Conservation (phyloP, 2,888 invertebrate genomes). For the Eilema caniola region DNA sequence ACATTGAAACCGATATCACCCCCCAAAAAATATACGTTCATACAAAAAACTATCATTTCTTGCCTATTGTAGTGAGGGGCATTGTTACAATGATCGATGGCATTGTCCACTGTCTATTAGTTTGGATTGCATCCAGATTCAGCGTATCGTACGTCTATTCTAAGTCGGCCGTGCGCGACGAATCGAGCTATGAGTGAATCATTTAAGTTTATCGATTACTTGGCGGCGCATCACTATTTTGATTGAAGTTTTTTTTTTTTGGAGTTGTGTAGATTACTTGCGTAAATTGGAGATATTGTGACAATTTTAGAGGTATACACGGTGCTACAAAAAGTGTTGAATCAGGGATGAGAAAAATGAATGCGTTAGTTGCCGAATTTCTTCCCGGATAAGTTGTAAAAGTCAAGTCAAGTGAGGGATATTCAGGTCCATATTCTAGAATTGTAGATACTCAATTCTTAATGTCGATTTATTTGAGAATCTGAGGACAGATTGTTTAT, state of each 20-base stretch:
- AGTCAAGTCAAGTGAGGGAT: no score
- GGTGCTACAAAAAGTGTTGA: no score
- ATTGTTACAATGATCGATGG: slow-evolving; percentile 71
- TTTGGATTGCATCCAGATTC: slow-evolving; percentile 72
- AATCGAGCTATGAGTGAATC: slow-evolving; percentile 65
- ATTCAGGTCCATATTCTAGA: no score
- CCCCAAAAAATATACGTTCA: slow-evolving; percentile 33
- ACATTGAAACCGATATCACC: slow-evolving; percentile 31
- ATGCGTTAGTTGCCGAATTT: no score
- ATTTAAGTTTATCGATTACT: slow-evolving; percentile 60
- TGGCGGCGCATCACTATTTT: slow-evolving; percentile 53
- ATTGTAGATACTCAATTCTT: no score
- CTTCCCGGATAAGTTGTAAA: no score
- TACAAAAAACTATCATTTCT: slow-evolving; percentile 52
- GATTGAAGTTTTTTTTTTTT: not conserved
- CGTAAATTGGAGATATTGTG: not conserved
- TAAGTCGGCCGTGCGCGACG: slow-evolving; percentile 70
- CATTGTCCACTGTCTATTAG: slow-evolving; percentile 70
- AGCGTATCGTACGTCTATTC: slow-evolving; percentile 58
- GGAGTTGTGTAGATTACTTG: not conserved
- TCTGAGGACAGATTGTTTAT: no score
- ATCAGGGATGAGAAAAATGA: no score
- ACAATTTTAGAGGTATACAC: not conserved
- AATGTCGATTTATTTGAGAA: no score
- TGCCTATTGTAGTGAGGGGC: slow-evolving; percentile 48